Base-by-base conservation (phyloP, 1,140 invertebrate genomes). In the Macrostomum lignano region DNA sequence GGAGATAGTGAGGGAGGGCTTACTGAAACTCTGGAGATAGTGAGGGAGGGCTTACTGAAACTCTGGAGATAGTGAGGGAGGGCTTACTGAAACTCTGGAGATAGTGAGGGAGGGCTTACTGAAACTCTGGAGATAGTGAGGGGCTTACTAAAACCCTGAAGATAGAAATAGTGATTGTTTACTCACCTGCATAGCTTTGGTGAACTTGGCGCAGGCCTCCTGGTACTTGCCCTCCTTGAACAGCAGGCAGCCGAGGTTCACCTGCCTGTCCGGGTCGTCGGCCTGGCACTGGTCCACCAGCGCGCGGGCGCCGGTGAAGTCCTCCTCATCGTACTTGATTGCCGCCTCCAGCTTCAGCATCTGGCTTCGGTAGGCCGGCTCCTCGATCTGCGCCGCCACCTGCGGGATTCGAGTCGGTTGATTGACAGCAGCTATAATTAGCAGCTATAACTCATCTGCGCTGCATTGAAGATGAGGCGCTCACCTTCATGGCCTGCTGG, bases 241-340 rank as follows among this genome's bases (percentile, higher is more conserved):
- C 0, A 91, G 55, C 2, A 94, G 60, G 60, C 86, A 94, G 3
- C 77, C 86, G 33, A 82, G 67, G 61, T 96, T 93, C n/a, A 93
- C 73, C 48, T 88, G 74, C 30, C 75, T 82, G 43, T 93, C 81
- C 0, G 75, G 66, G 52, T 91, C 84, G 51, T 84, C 77, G 23
- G 61, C 42, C 1, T 73, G 65, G 47, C 75, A 79, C 43, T 76
- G 73, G 47, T 93, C 79, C 0, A 96, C 70, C n/a, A 91, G 60
- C 4, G 26, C 15, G 4, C 26, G 3, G 19, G 26, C 26, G 9
- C 26, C 26, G 9, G 19, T 28, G 7, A 78, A 67, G 54, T 94
- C 86, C 51, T 93, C 86, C 60, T 91, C 76, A 0, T 78, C 75
- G 53, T 94, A 94, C 51, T 88, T 84, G 31, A 96, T 93, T 13